phyloP scores from a whole-genome alignment of 1,140 invertebrate species.

The Carposina sasakii region DNA sequence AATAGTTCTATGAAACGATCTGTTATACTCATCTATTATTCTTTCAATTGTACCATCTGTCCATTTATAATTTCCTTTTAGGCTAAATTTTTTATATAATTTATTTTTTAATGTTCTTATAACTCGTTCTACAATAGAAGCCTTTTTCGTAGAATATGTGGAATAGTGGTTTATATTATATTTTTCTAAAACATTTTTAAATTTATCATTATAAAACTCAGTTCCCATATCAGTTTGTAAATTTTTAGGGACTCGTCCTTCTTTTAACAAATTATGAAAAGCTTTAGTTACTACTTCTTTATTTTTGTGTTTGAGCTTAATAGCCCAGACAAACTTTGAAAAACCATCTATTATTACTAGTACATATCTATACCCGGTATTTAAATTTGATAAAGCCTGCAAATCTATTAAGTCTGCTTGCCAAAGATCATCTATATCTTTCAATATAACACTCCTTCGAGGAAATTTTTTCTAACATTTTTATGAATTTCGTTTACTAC shows the following conservation, averaged over 20 bases:
- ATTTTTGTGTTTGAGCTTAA: slow-evolving; percentile 64
- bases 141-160: slow-evolving; percentile 59
- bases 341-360: slow-evolving; percentile 25
- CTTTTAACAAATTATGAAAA: slow-evolving; percentile 23
- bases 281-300: slow-evolving; percentile 26
- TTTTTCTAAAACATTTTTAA: slow-evolving; percentile 38
- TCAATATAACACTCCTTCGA: slow-evolving; percentile 36
- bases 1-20: slow-evolving; percentile 56
- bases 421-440: slow-evolving; percentile 50
- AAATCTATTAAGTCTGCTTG: slow-evolving; percentile 56
- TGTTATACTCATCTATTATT: slow-evolving; percentile 56
- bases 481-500: slow-evolving; percentile 45
- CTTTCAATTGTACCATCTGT: slow-evolving; percentile 38
- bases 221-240: slow-evolving; percentile 60
- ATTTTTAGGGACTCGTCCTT: slow-evolving; percentile 41
- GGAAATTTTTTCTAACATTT: slow-evolving; percentile 41
- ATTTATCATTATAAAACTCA: slow-evolving; percentile 56
- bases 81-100: slow-evolving; percentile 60
- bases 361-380: slow-evolving; percentile 60
- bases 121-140: slow-evolving; percentile 60
- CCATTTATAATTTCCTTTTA: slow-evolving; percentile 50
- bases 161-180: slow-evolving; percentile 59
- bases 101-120: slow-evolving; percentile 61
- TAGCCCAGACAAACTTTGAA: slow-evolving; percentile 61
- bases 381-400: slow-evolving; percentile 35